Evolutionary conservation across 2,113 vertebrate genomes (phyloP).

Genomic region (Gorsachius goisagi): DNA sequence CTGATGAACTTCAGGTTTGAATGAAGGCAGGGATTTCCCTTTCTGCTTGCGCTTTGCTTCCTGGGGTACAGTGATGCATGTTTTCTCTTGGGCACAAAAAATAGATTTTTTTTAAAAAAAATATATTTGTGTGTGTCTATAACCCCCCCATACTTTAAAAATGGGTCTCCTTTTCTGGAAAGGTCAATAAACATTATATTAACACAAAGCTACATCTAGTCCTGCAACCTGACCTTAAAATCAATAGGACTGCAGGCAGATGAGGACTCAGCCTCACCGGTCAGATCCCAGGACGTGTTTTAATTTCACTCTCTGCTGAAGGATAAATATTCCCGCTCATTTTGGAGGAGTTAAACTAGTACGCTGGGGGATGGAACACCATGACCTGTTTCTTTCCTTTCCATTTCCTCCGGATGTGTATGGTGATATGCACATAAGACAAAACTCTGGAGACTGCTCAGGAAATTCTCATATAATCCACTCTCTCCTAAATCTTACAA

Average conservation of each 20-base stretch:
- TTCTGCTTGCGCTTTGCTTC: background rate
- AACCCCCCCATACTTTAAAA: background rate
- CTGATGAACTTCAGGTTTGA: background rate
- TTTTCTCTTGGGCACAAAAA: background rate
- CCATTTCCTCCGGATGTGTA: background rate
- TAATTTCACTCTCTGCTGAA: background rate
- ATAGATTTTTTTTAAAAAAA: accelerated
- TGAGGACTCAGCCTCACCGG: background rate
- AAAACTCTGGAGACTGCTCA: background rate
- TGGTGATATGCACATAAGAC: background rate
- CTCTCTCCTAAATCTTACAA: background rate
- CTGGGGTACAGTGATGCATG: background rate
- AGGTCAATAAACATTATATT: background rate
- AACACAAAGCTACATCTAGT: background rate
- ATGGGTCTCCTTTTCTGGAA: background rate
- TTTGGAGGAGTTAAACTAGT: background rate
- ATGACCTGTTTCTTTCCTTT: background rate
- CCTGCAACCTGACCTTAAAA: background rate
- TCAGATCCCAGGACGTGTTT: background rate
- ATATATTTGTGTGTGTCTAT: background rate
- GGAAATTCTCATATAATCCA: conserved; percentile 8
- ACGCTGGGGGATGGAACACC: background rate
- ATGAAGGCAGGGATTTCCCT: background rate
- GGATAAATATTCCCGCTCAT: background rate
- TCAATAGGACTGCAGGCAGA: background rate